phyloP scores from a whole-genome alignment of 2,797 vertebrate species.

The Cynodonichthys magdalenae region DNA sequence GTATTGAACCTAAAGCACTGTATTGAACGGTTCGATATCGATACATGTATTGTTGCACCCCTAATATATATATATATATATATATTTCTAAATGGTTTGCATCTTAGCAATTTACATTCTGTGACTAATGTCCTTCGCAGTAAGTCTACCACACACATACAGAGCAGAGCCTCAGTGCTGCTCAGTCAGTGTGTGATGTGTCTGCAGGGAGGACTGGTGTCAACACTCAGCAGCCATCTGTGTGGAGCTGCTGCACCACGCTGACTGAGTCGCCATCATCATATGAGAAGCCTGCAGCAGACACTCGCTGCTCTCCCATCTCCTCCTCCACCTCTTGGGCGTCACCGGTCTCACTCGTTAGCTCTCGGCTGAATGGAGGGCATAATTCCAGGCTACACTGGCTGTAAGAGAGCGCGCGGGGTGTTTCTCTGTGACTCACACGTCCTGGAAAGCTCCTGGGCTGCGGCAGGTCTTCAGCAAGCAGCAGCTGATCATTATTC shows the following conservation, averaged over 20 bases:
- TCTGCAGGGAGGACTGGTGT: constrained; percentile 59
- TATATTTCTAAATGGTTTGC: background rate
- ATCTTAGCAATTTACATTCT: background rate
- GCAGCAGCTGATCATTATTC: constrained; percentile 39
- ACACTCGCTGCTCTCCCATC: background rate
- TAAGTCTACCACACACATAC: background rate
- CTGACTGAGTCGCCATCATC: constrained; percentile 35
- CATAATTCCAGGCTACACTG: constrained; percentile 35
- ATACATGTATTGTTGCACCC: too few relatives aligned
- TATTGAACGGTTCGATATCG: too few relatives aligned
- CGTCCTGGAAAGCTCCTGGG: constrained; percentile 28
- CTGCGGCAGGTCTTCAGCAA: constrained; percentile 29
- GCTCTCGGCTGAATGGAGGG: constrained; percentile 29
- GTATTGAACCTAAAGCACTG: too few relatives aligned
- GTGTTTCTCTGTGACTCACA: constrained; percentile 63
- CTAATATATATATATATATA: too few relatives aligned
- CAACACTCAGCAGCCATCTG: constrained; percentile 51
- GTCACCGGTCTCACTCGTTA: constrained; percentile 33
- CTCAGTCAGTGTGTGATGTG: constrained; percentile 44
- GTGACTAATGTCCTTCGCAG: background rate
- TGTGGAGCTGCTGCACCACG: constrained; percentile 25
- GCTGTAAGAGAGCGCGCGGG: constrained; percentile 24
- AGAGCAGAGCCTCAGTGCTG: constrained; percentile 8
- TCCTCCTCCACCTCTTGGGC: constrained; percentile 10
- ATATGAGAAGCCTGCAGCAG: too few relatives aligned